Evolutionary conservation across 2,888 invertebrate species (phyloP).

Genomic region (Pelosia muscerda): DNA sequence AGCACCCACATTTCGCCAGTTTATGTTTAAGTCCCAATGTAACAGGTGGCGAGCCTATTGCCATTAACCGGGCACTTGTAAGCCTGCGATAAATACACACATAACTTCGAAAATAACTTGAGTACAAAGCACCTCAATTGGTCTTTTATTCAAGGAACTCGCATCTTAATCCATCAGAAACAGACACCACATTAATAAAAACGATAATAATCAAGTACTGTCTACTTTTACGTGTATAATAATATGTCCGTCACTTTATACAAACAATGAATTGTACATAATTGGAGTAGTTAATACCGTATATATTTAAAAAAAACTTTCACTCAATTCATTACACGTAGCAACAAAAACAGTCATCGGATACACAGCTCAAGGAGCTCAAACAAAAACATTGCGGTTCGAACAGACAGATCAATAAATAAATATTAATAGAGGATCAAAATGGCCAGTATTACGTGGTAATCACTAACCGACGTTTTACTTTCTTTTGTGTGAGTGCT

Average conservation of each 20-base stretch:
- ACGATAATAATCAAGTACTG: background rate
- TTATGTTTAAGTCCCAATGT: no score
- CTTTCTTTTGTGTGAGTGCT: constrained; percentile 58
- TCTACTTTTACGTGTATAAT: background rate
- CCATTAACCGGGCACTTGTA: no score
- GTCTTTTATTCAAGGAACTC: background rate
- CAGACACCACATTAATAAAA: background rate
- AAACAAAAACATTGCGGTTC: constrained; percentile 48
- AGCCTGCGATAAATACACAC: no score
- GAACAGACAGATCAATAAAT: constrained; percentile 55
- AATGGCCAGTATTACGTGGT: constrained; percentile 58
- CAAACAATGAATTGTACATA: constrained; percentile 2
- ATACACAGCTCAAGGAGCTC: constrained; percentile 1
- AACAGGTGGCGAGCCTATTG: no score
- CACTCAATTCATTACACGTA: constrained; percentile 8
- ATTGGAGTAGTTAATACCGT: background rate
- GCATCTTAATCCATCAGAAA: background rate
- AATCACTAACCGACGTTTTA: constrained; percentile 77
- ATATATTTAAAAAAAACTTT: constrained; percentile 2
- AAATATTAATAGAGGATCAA: constrained; percentile 56
- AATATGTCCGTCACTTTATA: background rate
- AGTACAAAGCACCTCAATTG: background rate
- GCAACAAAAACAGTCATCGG: constrained; percentile 8
- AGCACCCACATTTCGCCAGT: no score
- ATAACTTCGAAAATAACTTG: no score